phyloP scores from a whole-genome alignment of 2,797 vertebrate genomes.

The Craterocephalus amniculus region DNA sequence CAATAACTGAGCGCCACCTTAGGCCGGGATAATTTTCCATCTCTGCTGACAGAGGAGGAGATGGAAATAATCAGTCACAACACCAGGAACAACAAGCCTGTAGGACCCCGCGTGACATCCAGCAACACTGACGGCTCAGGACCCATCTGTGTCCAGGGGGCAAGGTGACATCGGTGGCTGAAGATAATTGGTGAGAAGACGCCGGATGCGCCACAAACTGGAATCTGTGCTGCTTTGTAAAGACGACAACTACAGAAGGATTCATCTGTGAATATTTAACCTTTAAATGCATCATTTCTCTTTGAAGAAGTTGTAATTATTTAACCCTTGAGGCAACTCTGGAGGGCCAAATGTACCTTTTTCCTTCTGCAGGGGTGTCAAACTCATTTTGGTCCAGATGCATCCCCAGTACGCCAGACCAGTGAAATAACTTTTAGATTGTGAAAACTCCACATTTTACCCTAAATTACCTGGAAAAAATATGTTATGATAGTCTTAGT shows the following conservation, averaged over 20 bases:
- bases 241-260: conserved; percentile 1
- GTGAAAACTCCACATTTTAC: too few species aligned
- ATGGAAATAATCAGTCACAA: conserved; percentile 84
- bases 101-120: too few species aligned
- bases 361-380: too few species aligned
- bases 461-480: too few species aligned
- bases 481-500: too few species aligned
- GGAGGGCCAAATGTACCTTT: too few species aligned
- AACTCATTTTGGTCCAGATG: too few species aligned
- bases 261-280: too few species aligned
- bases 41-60: conserved; percentile 77
- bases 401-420: too few species aligned
- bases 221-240: conserved; percentile 36
- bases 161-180: conserved; percentile 25
- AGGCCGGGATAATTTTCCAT: conserved; percentile 77
- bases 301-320: conserved; percentile 2
- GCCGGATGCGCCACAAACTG: conserved; percentile 38
- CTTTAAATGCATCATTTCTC: background rate
- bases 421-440: too few species aligned
- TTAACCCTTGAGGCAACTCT: too few species aligned
- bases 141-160: conserved; percentile 76
- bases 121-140: conserved; percentile 72
- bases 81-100: conserved; percentile 66
- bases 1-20: conserved; percentile 78
- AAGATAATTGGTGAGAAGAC: conserved; percentile 65